These are phyloP conservation scores for Eupeodes luniger DNA, from an alignment of 2,888 invertebrate species.

Conservation along the genomic window DNA sequence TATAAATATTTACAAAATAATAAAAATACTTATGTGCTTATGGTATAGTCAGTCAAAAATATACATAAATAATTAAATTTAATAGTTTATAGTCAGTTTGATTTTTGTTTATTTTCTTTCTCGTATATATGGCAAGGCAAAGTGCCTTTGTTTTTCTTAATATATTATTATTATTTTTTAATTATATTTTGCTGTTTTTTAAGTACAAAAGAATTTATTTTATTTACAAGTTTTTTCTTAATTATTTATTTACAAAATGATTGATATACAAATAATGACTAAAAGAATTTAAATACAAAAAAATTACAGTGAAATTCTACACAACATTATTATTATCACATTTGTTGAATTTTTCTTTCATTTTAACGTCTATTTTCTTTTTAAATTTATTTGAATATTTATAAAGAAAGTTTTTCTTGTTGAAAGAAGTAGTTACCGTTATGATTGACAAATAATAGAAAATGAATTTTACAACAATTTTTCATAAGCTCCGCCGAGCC, in stretches of 20 bases:
- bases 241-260: constrained; percentile 56
- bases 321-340: constrained; percentile 72
- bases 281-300: constrained; percentile 58
- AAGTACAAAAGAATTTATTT: constrained; percentile 63
- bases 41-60: constrained; percentile 69
- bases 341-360: constrained; percentile 57
- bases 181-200: constrained; percentile 34
- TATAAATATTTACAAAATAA: constrained; percentile 60
- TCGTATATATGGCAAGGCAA: constrained; percentile 64
- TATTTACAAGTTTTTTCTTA: constrained; percentile 33
- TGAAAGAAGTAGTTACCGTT: constrained; percentile 42
- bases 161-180: constrained; percentile 24
- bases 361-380: constrained; percentile 4
- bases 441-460: constrained; percentile 58
- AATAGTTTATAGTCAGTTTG: constrained; percentile 62
- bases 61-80: constrained; percentile 67
- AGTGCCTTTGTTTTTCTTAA: constrained; percentile 34
- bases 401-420: constrained; percentile 44
- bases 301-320: constrained; percentile 59
- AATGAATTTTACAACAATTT: constrained; percentile 55
- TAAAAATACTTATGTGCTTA: constrained; percentile 50
- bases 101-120: constrained; percentile 31
- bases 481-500: constrained; percentile 36
- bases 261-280: constrained; percentile 68
- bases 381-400: constrained; percentile 56